These are phyloP conservation scores for Passer domesticus DNA, from an alignment of 2,113 vertebrate species.

Conservation along the genomic window DNA sequence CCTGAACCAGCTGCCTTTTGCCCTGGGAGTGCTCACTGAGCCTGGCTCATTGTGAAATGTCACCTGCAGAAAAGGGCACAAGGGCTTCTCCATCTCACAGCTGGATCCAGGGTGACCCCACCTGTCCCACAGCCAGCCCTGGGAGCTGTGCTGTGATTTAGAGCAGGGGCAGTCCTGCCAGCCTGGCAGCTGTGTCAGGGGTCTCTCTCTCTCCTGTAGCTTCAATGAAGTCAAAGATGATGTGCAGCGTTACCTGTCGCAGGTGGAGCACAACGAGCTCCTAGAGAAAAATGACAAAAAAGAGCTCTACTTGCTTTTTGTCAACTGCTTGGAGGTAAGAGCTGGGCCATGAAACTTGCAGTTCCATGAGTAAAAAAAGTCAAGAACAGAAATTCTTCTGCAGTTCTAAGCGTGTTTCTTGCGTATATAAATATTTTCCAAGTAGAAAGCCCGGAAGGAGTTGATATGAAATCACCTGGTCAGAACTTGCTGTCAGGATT, in stretches of 20 bases:
- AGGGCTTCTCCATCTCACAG: background rate
- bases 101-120: background rate
- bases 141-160: background rate
- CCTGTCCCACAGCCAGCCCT: background rate
- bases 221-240: slow-evolving; percentile 84
- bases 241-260: slow-evolving; percentile 81
- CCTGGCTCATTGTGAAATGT: background rate
- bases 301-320: slow-evolving; percentile 86
- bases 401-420: background rate
- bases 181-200: background rate
- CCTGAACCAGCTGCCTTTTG: background rate
- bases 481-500: background rate
- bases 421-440: background rate
- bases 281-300: slow-evolving; percentile 79
- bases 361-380: background rate
- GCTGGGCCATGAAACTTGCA: background rate
- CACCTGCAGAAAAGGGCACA: background rate
- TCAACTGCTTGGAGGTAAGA: slow-evolving; percentile 79
- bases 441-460: background rate
- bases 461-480: background rate
- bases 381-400: background rate
- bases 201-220: slow-evolving; percentile 65
- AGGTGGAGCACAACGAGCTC: slow-evolving; percentile 77
- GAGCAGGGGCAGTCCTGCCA: background rate
- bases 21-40: background rate